phyloP scores from a whole-genome alignment of 2,888 invertebrate species.

The Cantharis nigra region DNA sequence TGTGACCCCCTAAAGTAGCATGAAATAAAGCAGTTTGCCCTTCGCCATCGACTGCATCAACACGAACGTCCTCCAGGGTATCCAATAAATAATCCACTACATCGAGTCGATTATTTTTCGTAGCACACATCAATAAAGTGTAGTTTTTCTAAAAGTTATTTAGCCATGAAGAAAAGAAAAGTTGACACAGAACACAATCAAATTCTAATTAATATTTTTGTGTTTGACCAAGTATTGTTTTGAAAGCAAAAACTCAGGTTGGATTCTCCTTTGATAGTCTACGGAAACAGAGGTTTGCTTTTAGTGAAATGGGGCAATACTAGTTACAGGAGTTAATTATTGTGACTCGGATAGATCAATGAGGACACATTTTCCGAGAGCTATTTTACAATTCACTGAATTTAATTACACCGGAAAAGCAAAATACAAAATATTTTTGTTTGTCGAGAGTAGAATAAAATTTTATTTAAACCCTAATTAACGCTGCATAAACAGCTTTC shows the following conservation, averaged over 20 bases:
- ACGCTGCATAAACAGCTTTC: background rate
- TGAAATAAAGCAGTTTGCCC: slow-evolving; percentile 77
- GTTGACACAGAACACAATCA: background rate
- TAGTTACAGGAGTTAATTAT: background rate
- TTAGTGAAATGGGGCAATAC: slow-evolving; percentile 1
- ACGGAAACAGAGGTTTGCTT: slow-evolving; percentile 5
- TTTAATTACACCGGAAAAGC: background rate
- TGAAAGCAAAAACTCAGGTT: background rate
- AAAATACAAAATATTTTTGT: background rate
- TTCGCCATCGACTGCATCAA: slow-evolving; percentile 67
- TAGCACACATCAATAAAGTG: slow-evolving; percentile 76
- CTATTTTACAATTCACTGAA: background rate
- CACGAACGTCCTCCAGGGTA: slow-evolving; percentile 62
- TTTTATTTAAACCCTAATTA: background rate
- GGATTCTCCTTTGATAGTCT: background rate
- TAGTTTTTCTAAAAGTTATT: slow-evolving; percentile 65
- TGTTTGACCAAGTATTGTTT: background rate
- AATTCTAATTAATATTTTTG: background rate
- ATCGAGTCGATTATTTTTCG: slow-evolving; percentile 70
- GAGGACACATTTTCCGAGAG: background rate
- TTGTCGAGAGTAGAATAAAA: background rate
- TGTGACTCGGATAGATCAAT: background rate
- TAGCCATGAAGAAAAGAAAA: background rate
- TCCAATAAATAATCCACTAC: slow-evolving; percentile 69
- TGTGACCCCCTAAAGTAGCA: slow-evolving; percentile 75